Conservation (phyloP, 2,888 invertebrate species). For the Tricholauxania praeusta region DNA sequence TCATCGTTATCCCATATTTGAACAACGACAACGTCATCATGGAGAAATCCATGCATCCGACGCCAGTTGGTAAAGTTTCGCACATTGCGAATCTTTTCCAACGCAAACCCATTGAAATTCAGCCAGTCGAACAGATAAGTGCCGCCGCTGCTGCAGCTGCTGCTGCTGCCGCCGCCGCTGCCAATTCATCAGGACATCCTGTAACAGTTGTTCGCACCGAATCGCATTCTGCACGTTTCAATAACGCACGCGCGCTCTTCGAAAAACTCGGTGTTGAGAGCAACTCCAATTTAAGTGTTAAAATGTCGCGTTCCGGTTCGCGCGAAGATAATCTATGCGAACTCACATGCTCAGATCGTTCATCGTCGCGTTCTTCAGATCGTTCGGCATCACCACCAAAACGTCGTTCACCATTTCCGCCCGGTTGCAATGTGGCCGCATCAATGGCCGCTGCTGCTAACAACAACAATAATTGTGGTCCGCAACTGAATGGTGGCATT, state of each 20-base stretch:
- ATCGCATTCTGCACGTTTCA: slow-evolving; percentile 90
- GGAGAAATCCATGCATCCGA: slow-evolving; percentile 73
- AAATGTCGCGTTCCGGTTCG: slow-evolving; percentile 65
- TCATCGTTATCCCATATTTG: not conserved
- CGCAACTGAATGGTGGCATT: slow-evolving; percentile 40
- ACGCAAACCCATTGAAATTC: slow-evolving; percentile 73
- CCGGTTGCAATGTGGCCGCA: slow-evolving; percentile 58
- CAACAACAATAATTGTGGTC: slow-evolving; percentile 55
- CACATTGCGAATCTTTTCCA: slow-evolving; percentile 94
- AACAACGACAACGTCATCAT: slow-evolving; percentile 56
- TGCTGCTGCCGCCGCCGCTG: slow-evolving; percentile 60
- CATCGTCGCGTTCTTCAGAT: slow-evolving; percentile 63
- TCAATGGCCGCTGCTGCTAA: slow-evolving; percentile 59
- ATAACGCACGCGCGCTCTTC: slow-evolving; percentile 91
- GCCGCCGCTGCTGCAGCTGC: slow-evolving; percentile 64
- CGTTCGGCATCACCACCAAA: slow-evolving; percentile 68
- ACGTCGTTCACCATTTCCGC: slow-evolving; percentile 64
- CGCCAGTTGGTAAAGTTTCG: slow-evolving; percentile 83
- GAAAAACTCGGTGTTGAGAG: slow-evolving; percentile 84
- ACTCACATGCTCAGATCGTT: slow-evolving; percentile 63
- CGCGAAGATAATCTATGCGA: slow-evolving; percentile 67
- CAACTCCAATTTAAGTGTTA: slow-evolving; percentile 68
- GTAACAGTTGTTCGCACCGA: slow-evolving; percentile 87
- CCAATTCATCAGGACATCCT: slow-evolving; percentile 63
- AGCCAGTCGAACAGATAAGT: slow-evolving; percentile 64